These are phyloP conservation scores for Achlya flavicornis DNA, from an alignment of 2,888 invertebrate species.

Conservation along the genomic window DNA sequence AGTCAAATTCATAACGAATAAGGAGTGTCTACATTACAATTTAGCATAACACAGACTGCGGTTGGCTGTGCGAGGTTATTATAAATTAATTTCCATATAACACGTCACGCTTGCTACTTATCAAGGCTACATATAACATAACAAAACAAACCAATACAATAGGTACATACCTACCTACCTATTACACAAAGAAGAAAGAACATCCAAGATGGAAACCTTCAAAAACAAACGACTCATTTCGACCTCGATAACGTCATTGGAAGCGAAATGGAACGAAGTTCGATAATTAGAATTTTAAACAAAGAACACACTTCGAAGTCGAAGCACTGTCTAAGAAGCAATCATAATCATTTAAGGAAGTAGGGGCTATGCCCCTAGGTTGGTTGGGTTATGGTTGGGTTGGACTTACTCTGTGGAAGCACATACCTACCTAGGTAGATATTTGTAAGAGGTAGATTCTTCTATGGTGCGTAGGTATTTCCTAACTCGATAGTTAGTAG, in stretches of 20 bases:
- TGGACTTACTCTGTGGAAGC: no score
- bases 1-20: background rate
- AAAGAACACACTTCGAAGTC: slow-evolving; percentile 23
- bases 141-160: slow-evolving; percentile 3
- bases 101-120: slow-evolving; percentile 38
- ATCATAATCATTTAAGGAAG: no score
- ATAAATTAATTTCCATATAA: slow-evolving; percentile 47
- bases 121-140: slow-evolving; percentile 37
- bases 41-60: slow-evolving; percentile 7
- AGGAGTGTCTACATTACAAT: slow-evolving; percentile 12
- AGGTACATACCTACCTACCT: background rate
- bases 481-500: no score
- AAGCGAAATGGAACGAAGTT: slow-evolving; percentile 22
- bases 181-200: slow-evolving; percentile 15
- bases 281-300: slow-evolving; percentile 33
- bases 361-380: no score
- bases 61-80: slow-evolving; percentile 31
- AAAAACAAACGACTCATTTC: slow-evolving; percentile 22
- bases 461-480: no score
- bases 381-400: no score
- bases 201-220: slow-evolving; percentile 12
- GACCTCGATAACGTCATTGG: slow-evolving; percentile 38
- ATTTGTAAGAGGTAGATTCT: no score
- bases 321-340: background rate
- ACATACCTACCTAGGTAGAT: no score